Evolutionary conservation across 2,797 vertebrate species (phyloP).

Genomic region (Sciurus carolinensis): DNA sequence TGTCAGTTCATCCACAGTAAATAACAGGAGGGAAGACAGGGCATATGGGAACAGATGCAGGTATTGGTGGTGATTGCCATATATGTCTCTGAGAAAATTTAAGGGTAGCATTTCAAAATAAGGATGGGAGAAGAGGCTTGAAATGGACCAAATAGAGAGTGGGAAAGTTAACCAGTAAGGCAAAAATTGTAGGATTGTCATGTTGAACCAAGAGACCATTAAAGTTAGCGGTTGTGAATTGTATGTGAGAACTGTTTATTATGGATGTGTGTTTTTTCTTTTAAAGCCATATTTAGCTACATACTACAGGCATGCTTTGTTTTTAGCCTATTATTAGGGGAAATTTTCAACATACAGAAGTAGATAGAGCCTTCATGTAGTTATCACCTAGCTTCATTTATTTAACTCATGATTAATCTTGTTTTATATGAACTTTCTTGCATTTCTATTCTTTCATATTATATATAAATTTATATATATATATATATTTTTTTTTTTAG

Average conservation of each 20-base stretch:
- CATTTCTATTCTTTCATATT: neutral
- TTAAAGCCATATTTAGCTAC: neutral
- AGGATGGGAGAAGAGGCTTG: neutral
- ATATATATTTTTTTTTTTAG: too few species aligned
- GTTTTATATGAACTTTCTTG: too few species aligned
- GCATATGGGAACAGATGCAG: neutral
- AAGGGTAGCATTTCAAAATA: neutral
- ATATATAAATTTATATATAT: too few species aligned
- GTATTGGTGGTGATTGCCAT: neutral
- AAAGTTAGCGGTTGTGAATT: conserved; percentile 10
- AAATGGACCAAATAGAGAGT: neutral
- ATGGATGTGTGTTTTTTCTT: neutral
- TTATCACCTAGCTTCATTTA: neutral
- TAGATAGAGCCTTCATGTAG: neutral
- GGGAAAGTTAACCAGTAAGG: neutral
- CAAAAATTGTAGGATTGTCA: neutral
- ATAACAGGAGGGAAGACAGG: neutral
- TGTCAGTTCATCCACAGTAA: neutral
- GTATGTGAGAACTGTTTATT: conserved; percentile 17
- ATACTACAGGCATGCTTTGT: neutral
- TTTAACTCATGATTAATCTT: neutral
- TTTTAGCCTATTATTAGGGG: neutral
- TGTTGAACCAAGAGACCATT: neutral
- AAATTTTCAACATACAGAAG: neutral
- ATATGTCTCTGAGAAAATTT: neutral